phyloP scores from a whole-genome alignment of 2,113 vertebrate species.

The Corvus hawaiiensis region DNA sequence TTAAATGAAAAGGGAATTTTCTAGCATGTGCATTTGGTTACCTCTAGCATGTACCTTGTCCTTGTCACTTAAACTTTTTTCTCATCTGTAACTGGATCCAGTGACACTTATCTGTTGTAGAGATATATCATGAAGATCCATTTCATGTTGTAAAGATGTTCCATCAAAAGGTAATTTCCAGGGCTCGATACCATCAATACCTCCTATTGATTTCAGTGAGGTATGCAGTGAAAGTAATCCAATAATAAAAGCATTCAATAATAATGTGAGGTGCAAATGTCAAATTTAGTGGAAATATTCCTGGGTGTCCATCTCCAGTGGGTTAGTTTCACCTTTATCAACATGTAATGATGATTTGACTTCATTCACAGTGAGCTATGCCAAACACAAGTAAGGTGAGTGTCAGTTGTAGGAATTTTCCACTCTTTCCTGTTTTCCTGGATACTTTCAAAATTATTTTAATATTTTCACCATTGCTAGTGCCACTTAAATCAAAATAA shows the following conservation, averaged over 20 bases:
- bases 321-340: neutral
- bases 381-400: neutral
- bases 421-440: neutral
- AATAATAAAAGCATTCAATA: neutral
- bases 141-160: neutral
- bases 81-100: neutral
- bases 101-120: neutral
- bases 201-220: neutral
- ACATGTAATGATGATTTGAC: neutral
- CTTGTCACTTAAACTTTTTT: neutral
- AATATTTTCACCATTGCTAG: neutral
- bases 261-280: neutral
- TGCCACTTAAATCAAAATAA: neutral
- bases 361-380: neutral
- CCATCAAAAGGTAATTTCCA: neutral
- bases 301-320: neutral
- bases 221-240: neutral
- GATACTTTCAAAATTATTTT: neutral
- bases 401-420: constrained; percentile 19
- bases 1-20: neutral
- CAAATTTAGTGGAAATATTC: neutral
- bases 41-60: neutral
- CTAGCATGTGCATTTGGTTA: neutral
- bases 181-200: neutral
- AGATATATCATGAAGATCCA: neutral